Conservation (phyloP, 2,113 vertebrate genomes). For the Ctenodactylus gundi region DNA sequence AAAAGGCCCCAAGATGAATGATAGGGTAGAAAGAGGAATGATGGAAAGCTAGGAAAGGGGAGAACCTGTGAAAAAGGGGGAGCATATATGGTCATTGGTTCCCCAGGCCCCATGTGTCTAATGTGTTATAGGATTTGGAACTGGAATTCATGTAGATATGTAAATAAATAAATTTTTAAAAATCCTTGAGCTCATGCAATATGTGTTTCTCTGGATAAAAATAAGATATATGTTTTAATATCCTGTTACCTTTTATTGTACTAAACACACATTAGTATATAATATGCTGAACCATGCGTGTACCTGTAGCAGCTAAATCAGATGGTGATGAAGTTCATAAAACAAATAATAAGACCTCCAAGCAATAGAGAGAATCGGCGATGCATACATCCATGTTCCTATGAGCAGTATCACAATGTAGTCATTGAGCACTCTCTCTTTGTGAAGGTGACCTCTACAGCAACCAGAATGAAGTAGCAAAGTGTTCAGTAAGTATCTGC, state of each 20-base stretch:
- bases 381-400: no score
- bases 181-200: no score
- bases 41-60: no score
- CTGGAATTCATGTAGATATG: no score
- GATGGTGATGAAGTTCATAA: background rate
- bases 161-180: no score
- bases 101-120: no score
- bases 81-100: no score
- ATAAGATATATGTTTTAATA: background rate
- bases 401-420: background rate
- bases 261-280: background rate
- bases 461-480: background rate
- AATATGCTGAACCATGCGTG: background rate
- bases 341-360: background rate
- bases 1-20: no score
- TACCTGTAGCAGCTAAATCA: background rate
- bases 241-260: background rate
- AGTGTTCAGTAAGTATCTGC: background rate
- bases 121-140: no score
- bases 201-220: background rate
- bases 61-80: no score
- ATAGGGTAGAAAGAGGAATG: no score
- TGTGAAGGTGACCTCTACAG: background rate
- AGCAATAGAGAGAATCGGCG: background rate
- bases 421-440: background rate